phyloP scores from a whole-genome alignment of 2,797 vertebrate genomes.

The Lepilemur ruficaudatus region DNA sequence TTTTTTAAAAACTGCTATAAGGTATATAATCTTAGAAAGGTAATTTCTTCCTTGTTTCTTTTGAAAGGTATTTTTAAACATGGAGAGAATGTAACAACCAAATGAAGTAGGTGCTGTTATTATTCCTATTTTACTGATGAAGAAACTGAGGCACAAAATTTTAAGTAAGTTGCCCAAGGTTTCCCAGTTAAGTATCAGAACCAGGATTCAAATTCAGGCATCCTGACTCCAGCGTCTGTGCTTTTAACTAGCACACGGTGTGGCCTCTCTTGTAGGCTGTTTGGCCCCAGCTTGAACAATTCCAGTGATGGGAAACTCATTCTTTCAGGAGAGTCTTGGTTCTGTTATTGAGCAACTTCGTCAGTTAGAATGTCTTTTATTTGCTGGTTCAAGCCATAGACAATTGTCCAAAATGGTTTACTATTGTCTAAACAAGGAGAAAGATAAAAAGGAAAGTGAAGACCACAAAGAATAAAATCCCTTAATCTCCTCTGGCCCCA shows the following conservation, averaged over 20 bases:
- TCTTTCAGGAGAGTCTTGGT: not conserved
- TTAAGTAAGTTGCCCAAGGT: not conserved
- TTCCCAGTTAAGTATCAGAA: not conserved
- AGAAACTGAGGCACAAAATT: not conserved
- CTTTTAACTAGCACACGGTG: not conserved
- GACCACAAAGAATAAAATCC: not conserved
- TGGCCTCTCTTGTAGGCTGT: not conserved
- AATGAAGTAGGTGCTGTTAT: not conserved
- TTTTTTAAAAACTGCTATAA: not conserved
- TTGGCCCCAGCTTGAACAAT: not conserved
- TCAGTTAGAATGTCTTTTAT: constrained; percentile 8
- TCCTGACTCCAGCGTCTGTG: not conserved
- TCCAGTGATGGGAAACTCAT: not conserved
- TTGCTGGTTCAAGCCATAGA: not conserved
- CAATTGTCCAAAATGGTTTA: not conserved
- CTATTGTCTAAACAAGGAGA: constrained; percentile 19
- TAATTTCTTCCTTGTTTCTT: constrained; percentile 43
- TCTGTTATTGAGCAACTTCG: not conserved
- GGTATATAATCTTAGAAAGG: constrained; percentile 41
- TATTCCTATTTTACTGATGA: constrained; percentile 35
- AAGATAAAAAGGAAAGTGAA: not conserved
- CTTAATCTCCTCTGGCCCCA: not conserved
- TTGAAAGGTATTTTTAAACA: constrained; percentile 51
- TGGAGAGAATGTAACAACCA: not conserved
- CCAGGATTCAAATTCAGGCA: not conserved